Evolutionary conservation across 2,888 invertebrate species (phyloP), one percentile per base, ranked within the genome.

Genomic region (Bombyx huttoni): DNA sequence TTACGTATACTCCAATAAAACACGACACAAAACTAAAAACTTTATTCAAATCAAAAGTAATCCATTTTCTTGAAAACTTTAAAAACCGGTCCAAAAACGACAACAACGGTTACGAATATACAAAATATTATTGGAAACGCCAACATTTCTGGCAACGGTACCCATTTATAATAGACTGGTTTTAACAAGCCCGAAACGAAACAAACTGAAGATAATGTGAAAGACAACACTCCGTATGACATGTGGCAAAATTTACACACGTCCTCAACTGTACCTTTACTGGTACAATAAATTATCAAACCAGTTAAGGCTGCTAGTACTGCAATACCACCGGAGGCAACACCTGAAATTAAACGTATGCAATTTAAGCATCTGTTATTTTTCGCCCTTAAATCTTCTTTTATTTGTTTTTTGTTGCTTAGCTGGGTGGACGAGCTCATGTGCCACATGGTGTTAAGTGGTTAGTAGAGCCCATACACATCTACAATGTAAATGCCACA

Each of bases 111-210:
- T 56, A 70, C 73, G 51, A 68, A 52, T 13, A 55, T 1, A 49
- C 72, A 70, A 59, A 75, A 75, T 1, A 56, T 13, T 34, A 67
- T 14, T 49, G 69, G 54, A 13, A 67, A 63, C 8, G 14, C 52
- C 52, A 13, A 54, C 45, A 51, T 62, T 53, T 73, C 60, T 1
- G 51, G 13, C 8, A 64, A 13, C 0, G 65, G 65, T 1, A 63
- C 48, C 73, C 73, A 73, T 0, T 52, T 40, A 13, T 53, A 45
- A 46, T 75, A 64, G n/a, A 56, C 57, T 3, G 62, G 55, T 55
- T 67, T 70, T 5, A 57, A 50, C 8, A 78, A 50, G 9, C 73
- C 77, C 5, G 58, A 49, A 7, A 64, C 52, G 54, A 78, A 76
- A 58, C 75, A 77, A 0, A 62, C n/a, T 0, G 75, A 65, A 0